Base-by-base conservation (phyloP, 2,113 vertebrate species). In the Psophia crepitans region DNA sequence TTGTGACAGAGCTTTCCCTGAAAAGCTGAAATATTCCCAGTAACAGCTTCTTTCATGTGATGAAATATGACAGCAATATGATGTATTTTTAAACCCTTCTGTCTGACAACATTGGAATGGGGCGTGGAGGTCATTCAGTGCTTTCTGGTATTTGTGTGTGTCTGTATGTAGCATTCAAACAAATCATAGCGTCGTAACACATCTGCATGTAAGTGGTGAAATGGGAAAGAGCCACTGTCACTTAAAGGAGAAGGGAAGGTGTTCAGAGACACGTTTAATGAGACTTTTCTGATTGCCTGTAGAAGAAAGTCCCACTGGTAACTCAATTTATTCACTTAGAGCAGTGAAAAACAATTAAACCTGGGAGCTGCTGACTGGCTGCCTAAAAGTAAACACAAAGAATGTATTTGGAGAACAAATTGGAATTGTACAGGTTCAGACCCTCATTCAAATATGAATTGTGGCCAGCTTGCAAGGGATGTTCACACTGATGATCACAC, bases 101-200 rank as follows among this genome's bases (percentile, higher is more conserved):
- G 10, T 24, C 17, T 69, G 49, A 12, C 24, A 58, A 4, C 19
- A 2, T 1, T 43, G 37, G 14, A 53, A 61, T 12, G 18, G 49
- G 20, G 2, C 4, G 2, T 37, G 1, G 3, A 60, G 84, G 28
- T 35, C 8, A 3, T 6, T n/a, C 20, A 66, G 28, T 17, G 24
- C 21, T 71, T 78, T 32, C 26, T 75, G 46, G 12, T 74, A 17
- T 41, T 54, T 57, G 12, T 44, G 12, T 60, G n/a, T 80, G 12
- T 79, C 37, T 64, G 14, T 39, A 33, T 37, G 22, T 28, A 27
- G n/a, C 28, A 71, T 66, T 87, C 32, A 58, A 43, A 18, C 8
- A 33, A 18, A 28, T 84, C 23, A 10, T 15, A 35, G 32, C 26
- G 24, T 49, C 23, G 33, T 77, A 39, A 43, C 0, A 0, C 27